phyloP scores from a whole-genome alignment of 2,797 vertebrate genomes.

The Sebastolobus altivelis region DNA sequence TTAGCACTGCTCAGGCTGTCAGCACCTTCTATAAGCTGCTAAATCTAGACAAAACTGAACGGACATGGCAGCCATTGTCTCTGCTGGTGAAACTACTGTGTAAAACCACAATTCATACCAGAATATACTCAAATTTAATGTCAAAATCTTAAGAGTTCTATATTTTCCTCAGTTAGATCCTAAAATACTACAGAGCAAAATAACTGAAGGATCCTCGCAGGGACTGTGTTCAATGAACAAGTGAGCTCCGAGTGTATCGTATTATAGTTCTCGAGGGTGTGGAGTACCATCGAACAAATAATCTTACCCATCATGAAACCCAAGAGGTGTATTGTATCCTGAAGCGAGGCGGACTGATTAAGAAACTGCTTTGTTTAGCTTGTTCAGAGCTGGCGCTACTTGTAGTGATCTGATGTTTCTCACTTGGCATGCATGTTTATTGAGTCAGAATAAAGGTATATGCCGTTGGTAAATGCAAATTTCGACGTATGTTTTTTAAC shows the following conservation, averaged over 20 bases:
- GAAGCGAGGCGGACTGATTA: slow-evolving; percentile 18
- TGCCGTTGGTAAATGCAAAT: too few species aligned
- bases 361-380: not conserved
- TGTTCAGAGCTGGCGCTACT: not conserved
- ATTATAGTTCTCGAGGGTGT: not conserved
- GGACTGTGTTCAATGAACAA: not conserved
- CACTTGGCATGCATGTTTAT: too few species aligned
- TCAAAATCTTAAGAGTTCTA: not conserved
- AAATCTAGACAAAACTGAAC: not conserved
- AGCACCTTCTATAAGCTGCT: not conserved
- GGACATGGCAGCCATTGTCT: not conserved
- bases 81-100: not conserved
- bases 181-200: not conserved
- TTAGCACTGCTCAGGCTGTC: too few species aligned
- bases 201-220: not conserved
- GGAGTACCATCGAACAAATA: slow-evolving; percentile 21
- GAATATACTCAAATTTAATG: not conserved
- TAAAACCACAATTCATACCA: not conserved
- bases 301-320: slow-evolving; percentile 10
- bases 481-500: too few species aligned
- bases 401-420: too few species aligned
- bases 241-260: not conserved
- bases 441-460: too few species aligned
- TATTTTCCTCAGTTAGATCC: not conserved
- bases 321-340: slow-evolving; percentile 1